A percentile compares a stretch with the other conserved stretches of the same genome.
Evolutionary conservation across 1,140 invertebrate genomes (phyloP).

Genomic region (Brachionus paranguensis): DNA sequence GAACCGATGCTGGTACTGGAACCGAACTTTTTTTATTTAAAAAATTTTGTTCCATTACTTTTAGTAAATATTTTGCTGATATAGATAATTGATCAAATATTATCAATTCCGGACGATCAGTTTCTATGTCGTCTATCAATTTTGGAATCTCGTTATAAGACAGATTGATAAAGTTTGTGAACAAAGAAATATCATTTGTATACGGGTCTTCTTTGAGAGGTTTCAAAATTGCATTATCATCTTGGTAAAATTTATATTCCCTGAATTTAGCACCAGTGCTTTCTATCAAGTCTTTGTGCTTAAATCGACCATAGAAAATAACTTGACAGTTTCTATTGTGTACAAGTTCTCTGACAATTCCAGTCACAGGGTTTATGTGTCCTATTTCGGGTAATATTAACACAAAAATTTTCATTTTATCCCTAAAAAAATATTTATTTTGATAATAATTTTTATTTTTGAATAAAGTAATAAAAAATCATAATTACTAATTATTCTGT

Average conservation of each 20-base stretch:
- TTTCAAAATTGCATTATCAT: background rate
- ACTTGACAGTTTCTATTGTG: background rate
- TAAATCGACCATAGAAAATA: background rate
- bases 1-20: background rate
- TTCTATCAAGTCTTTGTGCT: background rate
- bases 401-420: slow-evolving; percentile 20
- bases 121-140: background rate
- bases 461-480: too few relatives aligned
- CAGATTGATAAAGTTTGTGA: background rate
- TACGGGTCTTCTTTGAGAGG: background rate
- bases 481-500: too few relatives aligned
- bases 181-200: background rate
- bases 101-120: background rate
- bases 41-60: slow-evolving; percentile 2
- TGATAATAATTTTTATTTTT: too few relatives aligned
- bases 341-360: background rate
- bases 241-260: background rate
- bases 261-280: background rate
- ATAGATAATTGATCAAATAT: slow-evolving; percentile 23
- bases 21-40: background rate
- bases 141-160: background rate
- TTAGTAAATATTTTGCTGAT: slow-evolving; percentile 8
- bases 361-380: slow-evolving; percentile 18
- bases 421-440: background rate
- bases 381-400: background rate